Percentiles rank a stretch among this genome's conserved stretches.
Evolutionary conservation across 2,888 invertebrate species (phyloP).

Genomic region (Seira ritae): DNA sequence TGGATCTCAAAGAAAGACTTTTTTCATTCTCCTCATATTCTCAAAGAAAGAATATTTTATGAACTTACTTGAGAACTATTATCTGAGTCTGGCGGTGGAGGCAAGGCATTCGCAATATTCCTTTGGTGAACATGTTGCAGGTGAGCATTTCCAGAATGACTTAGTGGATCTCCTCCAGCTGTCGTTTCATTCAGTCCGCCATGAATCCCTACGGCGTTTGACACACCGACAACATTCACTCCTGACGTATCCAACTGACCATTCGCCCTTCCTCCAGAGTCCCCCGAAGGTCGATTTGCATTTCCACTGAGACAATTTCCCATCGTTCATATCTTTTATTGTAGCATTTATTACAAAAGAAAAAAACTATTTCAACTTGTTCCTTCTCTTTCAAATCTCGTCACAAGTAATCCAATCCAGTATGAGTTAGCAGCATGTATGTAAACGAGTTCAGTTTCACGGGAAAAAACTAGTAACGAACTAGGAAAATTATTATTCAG

Average conservation of each 20-base stretch:
- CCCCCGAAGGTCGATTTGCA: slow-evolving; percentile 66
- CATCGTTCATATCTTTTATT: slow-evolving; percentile 63
- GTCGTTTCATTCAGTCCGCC: slow-evolving; percentile 64
- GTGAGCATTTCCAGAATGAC: slow-evolving; percentile 66
- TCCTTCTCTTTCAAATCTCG: neutral
- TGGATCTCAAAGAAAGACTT: no score
- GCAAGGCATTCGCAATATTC: slow-evolving; percentile 70
- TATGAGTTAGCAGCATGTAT: neutral
- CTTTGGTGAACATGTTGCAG: slow-evolving; percentile 67
- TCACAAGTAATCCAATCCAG: neutral
- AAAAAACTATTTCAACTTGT: neutral
- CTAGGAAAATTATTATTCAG: neutral
- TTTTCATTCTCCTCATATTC: no score
- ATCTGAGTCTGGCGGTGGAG: slow-evolving; percentile 71
- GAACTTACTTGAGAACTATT: slow-evolving; percentile 72
- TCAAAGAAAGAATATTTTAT: neutral
- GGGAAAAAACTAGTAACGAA: slow-evolving; percentile 1
- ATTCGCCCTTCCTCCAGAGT: slow-evolving; percentile 59
- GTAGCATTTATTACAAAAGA: neutral
- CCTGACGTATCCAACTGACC: slow-evolving; percentile 64
- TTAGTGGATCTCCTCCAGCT: slow-evolving; percentile 59
- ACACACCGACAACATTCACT: slow-evolving; percentile 63
- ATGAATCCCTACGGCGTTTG: slow-evolving; percentile 60
- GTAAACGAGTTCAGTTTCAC: slow-evolving; percentile 17
- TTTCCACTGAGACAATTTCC: slow-evolving; percentile 71